Conservation (phyloP, 2,113 vertebrate species). For the Phylloscopus whistleri region DNA sequence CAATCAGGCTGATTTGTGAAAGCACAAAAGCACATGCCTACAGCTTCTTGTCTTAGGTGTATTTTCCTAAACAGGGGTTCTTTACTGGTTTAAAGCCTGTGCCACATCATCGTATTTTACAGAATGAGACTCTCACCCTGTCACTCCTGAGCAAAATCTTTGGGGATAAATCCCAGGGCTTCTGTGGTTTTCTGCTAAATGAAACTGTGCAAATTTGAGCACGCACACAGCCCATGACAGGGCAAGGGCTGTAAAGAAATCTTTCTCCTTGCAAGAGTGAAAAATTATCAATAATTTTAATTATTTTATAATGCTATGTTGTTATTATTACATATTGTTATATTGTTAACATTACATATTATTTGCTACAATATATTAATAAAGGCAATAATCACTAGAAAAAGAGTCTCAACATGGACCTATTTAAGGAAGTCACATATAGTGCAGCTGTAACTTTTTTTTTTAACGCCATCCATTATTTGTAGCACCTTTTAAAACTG, state of each 20-base stretch:
- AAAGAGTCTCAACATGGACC: neutral
- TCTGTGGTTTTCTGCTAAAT: neutral
- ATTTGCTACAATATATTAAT: neutral
- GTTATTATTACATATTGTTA: neutral
- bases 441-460: neutral
- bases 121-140: neutral
- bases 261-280: neutral
- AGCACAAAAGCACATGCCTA: slow-evolving; percentile 26
- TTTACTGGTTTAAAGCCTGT: slow-evolving; percentile 9
- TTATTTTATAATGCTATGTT: neutral
- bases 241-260: neutral
- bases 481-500: slow-evolving; percentile 5
- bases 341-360: neutral
- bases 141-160: neutral
- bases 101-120: neutral
- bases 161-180: neutral
- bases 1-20: slow-evolving; percentile 23
- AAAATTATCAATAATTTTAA: neutral
- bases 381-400: neutral
- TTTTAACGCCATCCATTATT: neutral
- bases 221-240: neutral
- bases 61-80: slow-evolving; percentile 32
- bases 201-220: neutral
- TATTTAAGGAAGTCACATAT: neutral
- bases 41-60: slow-evolving; percentile 7